These are phyloP conservation scores for Anarrhichthys ocellatus DNA, from an alignment of 2,113 vertebrate genomes.

Conservation along the genomic window DNA sequence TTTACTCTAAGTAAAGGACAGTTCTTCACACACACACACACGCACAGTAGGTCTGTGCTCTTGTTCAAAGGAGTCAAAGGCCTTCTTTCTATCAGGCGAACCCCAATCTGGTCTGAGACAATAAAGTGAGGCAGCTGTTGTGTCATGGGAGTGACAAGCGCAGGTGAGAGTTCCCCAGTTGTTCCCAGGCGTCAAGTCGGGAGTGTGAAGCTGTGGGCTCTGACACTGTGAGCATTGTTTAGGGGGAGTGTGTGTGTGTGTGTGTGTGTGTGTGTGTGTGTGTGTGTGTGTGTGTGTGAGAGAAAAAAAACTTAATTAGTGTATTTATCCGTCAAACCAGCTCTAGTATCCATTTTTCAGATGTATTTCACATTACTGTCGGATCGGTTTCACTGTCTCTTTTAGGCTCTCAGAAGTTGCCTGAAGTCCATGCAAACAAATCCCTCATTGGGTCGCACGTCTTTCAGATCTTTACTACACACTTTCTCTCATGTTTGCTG, in stretches of 20 bases:
- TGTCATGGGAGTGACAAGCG: slow-evolving; percentile 72
- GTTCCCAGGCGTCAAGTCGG: slow-evolving; percentile 57
- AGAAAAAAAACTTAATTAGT: not conserved
- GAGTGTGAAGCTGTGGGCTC: slow-evolving; percentile 31
- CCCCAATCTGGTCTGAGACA: slow-evolving; percentile 42
- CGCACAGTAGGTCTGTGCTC: slow-evolving; percentile 21
- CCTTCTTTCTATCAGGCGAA: slow-evolving; percentile 16
- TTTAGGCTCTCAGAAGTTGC: not conserved
- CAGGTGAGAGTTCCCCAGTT: slow-evolving; percentile 80
- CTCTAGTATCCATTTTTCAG: not conserved
- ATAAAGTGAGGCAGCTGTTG: slow-evolving; percentile 72
- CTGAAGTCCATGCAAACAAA: not conserved
- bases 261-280: slow-evolving; percentile 1
- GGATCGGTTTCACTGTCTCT: not conserved
- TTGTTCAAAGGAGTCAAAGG: slow-evolving; percentile 9
- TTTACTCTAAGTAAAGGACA: not conserved
- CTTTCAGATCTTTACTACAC: slow-evolving; percentile 5
- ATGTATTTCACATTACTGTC: not conserved
- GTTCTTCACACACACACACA: slow-evolving; percentile 10
- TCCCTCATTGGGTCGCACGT: not conserved
- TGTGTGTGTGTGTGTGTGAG: not conserved
- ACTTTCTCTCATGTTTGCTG: not conserved
- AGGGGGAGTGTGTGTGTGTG: not conserved
- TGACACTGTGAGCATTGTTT: slow-evolving; percentile 67
- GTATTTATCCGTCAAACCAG: slow-evolving; percentile 19